Base-by-base conservation (phyloP, 2,113 vertebrate species). In the Sinocyclocheilus anophthalmus region DNA sequence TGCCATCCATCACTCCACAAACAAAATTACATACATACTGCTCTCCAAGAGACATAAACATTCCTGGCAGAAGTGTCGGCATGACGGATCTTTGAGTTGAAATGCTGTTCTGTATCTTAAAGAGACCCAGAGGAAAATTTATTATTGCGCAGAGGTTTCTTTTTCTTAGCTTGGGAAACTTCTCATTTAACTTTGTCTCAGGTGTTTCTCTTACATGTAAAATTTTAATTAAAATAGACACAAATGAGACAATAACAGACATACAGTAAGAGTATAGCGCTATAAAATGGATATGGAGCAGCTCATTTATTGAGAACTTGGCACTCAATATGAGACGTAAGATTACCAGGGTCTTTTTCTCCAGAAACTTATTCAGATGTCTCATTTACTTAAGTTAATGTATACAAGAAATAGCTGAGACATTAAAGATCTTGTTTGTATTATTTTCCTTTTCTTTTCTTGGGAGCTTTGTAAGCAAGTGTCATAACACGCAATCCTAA, bases 1-100 rank as follows among this genome's bases (percentile, higher is more conserved):
- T 20, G 8, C 16, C 45, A 82, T 82, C 63, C 63, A 82, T 67
- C 63, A 69, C 45, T 33, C 42, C 63, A 55, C 63, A 53, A 30
- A 82, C 63, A 70, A 70, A 82, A 69, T 82, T 50, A 67, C 81
- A 82, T 69, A 69, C 16, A 48, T 48, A 26, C 59, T 67, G 8
- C 8, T 67, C 48, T 81, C 59, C 79, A 67, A 26, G n/a, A 81
- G 79, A 67, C n/a, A 26, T 81, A 81, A 81, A 65, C 33, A 48
- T 48, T 81, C 13, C 59, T 81, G 39, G 59, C 59, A 65, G 39
- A 67, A 24, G 79, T 48, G 79, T 81, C 79, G 24, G 39, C 26
- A 48, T 81, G 61, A 81, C 39, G 3, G 13, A 65, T 81, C 59
- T 42, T 81, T 81, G n/a, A 63, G 57, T 59, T 16, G 39, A 81